Percentiles rank a stretch among this genome's conserved stretches.
phyloP scores from a whole-genome alignment of 30 jellyfish, hydroid and myxozoan genomes.

The Aurelia aurita region DNA sequence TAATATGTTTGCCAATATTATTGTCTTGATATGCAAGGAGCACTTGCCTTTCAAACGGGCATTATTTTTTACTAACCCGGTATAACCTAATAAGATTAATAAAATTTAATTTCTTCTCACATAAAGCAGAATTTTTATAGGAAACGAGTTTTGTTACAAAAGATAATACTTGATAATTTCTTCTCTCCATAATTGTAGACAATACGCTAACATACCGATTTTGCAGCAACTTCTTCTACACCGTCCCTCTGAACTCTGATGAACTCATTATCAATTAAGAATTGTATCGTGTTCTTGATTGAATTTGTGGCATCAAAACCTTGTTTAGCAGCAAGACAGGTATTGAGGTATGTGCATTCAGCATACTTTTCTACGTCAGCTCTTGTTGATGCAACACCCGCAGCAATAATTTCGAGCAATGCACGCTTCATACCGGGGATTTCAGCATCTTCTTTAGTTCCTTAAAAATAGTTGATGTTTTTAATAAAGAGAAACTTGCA shows the following conservation, averaged over 20 bases:
- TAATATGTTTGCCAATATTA: too few relatives aligned
- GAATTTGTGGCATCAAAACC: constrained; percentile 66
- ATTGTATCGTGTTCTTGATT: constrained; percentile 65
- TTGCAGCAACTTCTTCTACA: too few relatives aligned
- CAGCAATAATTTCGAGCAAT: constrained; percentile 89
- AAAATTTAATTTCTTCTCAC: too few relatives aligned
- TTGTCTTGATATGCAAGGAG: too few relatives aligned
- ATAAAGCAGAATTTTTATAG: too few relatives aligned
- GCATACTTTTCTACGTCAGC: constrained; percentile 87
- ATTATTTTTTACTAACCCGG: too few relatives aligned
- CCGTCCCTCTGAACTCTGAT: constrained; percentile 28
- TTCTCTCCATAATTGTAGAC: too few relatives aligned
- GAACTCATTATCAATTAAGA: constrained; percentile 84
- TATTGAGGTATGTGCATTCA: constrained; percentile 75
- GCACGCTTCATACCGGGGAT: constrained; percentile 91
- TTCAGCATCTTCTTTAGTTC: constrained; percentile 35
- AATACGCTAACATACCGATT: too few relatives aligned
- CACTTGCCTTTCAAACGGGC: too few relatives aligned
- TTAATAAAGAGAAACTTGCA: background rate
- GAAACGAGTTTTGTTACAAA: too few relatives aligned
- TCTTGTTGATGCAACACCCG: constrained; percentile 87
- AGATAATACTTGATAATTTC: too few relatives aligned
- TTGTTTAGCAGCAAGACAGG: constrained; percentile 71
- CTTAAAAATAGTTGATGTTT: constrained; percentile 4
- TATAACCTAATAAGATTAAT: too few relatives aligned